These are phyloP conservation scores for Drosophila kanekoi DNA, from an alignment of 2,888 invertebrate genomes.

Conservation along the genomic window DNA sequence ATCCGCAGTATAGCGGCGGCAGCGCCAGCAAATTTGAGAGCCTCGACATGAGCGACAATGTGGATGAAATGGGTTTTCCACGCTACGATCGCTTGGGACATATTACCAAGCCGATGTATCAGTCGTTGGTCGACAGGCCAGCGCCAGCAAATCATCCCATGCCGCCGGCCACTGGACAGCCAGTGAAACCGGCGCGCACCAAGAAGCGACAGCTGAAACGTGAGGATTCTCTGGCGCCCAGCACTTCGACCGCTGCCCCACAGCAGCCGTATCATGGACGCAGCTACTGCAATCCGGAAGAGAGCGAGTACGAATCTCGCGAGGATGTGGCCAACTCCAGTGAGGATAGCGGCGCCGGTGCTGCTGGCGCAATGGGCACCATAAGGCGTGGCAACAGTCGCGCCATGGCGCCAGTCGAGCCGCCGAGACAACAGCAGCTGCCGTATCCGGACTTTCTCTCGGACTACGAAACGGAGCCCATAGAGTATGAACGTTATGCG, in stretches of 20 bases:
- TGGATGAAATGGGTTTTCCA: conserved; percentile 89
- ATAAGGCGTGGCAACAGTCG: conserved; percentile 66
- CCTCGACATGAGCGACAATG: conserved; percentile 88
- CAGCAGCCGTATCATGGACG: conserved; percentile 75
- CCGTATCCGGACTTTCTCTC: conserved; percentile 85
- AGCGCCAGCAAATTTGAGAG: conserved; percentile 86
- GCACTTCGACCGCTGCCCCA: conserved; percentile 33
- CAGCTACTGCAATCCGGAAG: conserved; percentile 80
- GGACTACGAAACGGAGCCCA: conserved; percentile 86
- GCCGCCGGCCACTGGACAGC: conserved; percentile 84
- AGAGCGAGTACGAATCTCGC: conserved; percentile 83
- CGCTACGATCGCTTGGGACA: conserved; percentile 88
- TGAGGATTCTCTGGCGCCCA: conserved; percentile 80
- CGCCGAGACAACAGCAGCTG: conserved; percentile 82
- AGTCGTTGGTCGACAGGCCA: conserved; percentile 61
- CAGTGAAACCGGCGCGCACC: conserved; percentile 85
- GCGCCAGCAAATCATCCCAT: conserved; percentile 82
- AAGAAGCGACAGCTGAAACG: conserved; percentile 84
- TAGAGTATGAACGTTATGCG: conserved; percentile 88
- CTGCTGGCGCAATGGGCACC: conserved; percentile 62
- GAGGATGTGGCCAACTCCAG: conserved; percentile 85
- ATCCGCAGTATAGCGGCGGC: conserved; percentile 83
- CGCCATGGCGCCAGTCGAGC: conserved; percentile 7
- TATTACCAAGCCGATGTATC: conserved; percentile 84
- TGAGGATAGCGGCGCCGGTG: conserved; percentile 80